Base-by-base conservation (phyloP, 2,113 vertebrate genomes). In the Oryzias curvinotus region DNA sequence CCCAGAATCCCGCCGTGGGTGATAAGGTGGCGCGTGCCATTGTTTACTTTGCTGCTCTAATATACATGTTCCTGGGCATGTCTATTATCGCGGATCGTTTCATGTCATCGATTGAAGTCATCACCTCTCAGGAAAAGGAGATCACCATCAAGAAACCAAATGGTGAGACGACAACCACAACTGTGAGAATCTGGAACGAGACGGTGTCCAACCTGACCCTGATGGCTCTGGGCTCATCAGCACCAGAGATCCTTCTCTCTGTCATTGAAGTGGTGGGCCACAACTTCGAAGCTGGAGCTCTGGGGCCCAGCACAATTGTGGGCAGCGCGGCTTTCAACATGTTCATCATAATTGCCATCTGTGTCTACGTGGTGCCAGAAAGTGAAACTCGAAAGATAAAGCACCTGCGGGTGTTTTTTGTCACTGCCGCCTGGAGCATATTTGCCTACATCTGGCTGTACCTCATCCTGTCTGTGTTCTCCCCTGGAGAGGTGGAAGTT, bases 51-150 rank as follows among this genome's bases (percentile, higher is more conserved):
- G 93, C 93, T 23, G 93, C 93, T 1, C 89, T 95, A 48, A 91
- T 93, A 71, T 95, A 95, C 87, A 93, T 95, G 92, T 95, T 95
- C 80, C 82, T 95, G 74, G 93, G 93, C 55, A 94, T 95, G 93
- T 94, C 93, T 76, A 95, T 95, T 71, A 92, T 93, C 14, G 93
- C 93, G 0, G 93, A 95, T 75, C 93, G 93, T 64, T 95, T 95
- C 80, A 95, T 95, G 93, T 92, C 93, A n/a, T 93, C 93, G 17
- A 94, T 95, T 0, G 93, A 95, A 81, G 93, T 95, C 57, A 95
- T 95, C 75, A 95, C 93, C 36, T 95, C 93, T 17, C 93, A 94
- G 87, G 93, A 95, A 65, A 93, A 92, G 36, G 92, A 92, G 82
- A 92, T 95, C 74, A 93, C 92, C 14, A 91, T 94, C 74, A 92